Evolutionary conservation across 2,888 invertebrate species (phyloP), one percentile per base, ranked within the genome.

Genomic region (Zeuzera pyrina): DNA sequence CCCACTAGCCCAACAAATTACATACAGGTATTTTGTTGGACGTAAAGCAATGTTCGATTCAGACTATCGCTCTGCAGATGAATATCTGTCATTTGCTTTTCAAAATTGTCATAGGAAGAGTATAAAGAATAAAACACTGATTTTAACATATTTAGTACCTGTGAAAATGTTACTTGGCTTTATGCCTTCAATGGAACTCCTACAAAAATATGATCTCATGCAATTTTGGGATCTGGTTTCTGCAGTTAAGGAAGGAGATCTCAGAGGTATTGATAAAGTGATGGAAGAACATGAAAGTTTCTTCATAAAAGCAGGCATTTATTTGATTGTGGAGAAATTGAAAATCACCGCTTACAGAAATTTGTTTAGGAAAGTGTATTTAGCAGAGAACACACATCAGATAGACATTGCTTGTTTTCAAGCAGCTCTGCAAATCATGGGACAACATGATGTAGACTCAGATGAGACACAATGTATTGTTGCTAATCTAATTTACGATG

Each of bases 1-100:
- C 68, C 91, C 94, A 1, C 72, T 97, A 36, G 92, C 95, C 6
- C 98, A 99, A 62, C 92, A 94, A 61, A 94, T 99, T 33, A 98
- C 98, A 0, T 99, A 97, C 72, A 93, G 93, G 59, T 98, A 98
- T 71, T 98, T 96, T 76, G 95, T 97, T 11, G 98, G 98, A 0
- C 87, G 98, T 15, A 98, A 98, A 67, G 95, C 97, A 2, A 98
- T 99, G 95, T 99, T 98, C 66, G 98, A 99, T 71, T 96, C 96
- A 33, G 95, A 98, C 63, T 97, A 97, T 60, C 91, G 91, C 66
- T 87, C 89, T 70, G 98, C 98, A 12, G 97, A 98, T 65, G 92
- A 95, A 59, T 94, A 92, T 57, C 74, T 99, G 12, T 91, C 94
- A 0, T 99, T 91, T 70, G 97, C 98, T 0, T 98, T 98, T 67